Base-by-base conservation (phyloP, 2,113 vertebrate species). In the Uropsilus gracilis region DNA sequence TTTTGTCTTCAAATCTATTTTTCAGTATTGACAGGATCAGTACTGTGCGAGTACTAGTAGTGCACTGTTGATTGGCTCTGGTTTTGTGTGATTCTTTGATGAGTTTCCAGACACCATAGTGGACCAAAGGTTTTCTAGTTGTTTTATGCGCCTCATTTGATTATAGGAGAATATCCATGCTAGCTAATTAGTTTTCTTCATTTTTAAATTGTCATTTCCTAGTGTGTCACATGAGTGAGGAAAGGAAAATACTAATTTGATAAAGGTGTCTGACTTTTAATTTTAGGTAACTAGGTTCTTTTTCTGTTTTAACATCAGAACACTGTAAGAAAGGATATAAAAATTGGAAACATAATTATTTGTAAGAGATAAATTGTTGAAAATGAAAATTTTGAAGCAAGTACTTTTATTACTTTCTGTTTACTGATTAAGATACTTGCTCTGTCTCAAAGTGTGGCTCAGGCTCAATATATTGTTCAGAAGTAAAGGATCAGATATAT, bases 201-300 rank as follows among this genome's bases (percentile, higher is more conserved):
- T 66, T 88, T 95, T 89, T 85, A 61, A 83, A 87, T 89, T 89
- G 63, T 30, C 39, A 1, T 91, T 89, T 71, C 50, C 20, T 94
- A 89, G 88, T 93, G 72, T n/a, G n/a, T 93, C 81, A 66, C 34
- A 71, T 3, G 26, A 95, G 85, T 95, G 48, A 94, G 46, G 64
- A 87, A 84, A 39, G 10, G 61, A 92, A 75, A 96, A 88, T 97
- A 96, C 66, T 96, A 59, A 96, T 92, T 94, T 94, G 82, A 82
- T 96, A 71, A 71, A 86, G 63, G 92, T 87, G 2, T 57, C 66
- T 96, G 13, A 42, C 12, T 95, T 71, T 32, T 34, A 75, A 63
- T 97, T 95, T 90, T 85, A 81, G 73, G n/a, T 95, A 91, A 90
- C 95, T 90, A 94, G 63, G 10, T 26, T 95, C 46, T 5, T 92